Evolutionary conservation across 2,888 invertebrate species (phyloP).

Genomic region (Macaria notata): DNA sequence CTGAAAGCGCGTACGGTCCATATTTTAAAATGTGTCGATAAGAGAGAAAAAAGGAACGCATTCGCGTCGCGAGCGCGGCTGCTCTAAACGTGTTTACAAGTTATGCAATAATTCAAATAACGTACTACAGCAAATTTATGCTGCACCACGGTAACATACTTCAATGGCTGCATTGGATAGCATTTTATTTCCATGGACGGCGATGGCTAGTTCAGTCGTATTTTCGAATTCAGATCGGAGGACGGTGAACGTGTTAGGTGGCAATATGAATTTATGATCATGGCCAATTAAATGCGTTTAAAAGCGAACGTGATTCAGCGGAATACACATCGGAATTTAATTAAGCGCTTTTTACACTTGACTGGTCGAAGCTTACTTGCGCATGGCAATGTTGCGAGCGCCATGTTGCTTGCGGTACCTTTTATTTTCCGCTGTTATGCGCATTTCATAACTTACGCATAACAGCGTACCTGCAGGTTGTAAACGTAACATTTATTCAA

Average conservation of each 20-base stretch:
- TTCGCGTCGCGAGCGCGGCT: slow-evolving; percentile 55
- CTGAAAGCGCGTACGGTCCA: slow-evolving; percentile 44
- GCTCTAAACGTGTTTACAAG: slow-evolving; percentile 77
- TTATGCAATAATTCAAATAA: slow-evolving; percentile 79
- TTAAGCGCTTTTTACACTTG: slow-evolving; percentile 61
- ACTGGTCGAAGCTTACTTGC: slow-evolving; percentile 37
- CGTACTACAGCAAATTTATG: slow-evolving; percentile 75
- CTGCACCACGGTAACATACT: slow-evolving; percentile 75
- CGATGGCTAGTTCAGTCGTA: slow-evolving; percentile 54
- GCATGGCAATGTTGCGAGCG: slow-evolving; percentile 31
- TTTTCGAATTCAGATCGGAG: slow-evolving; percentile 66
- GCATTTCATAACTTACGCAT: slow-evolving; percentile 25
- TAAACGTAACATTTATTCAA: slow-evolving; percentile 16
- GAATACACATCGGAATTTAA: slow-evolving; percentile 64
- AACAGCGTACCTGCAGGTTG: slow-evolving; percentile 21
- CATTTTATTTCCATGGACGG: slow-evolving; percentile 75
- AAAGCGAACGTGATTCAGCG: slow-evolving; percentile 55
- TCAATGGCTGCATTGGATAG: slow-evolving; percentile 77
- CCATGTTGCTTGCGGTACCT: slow-evolving; percentile 20
- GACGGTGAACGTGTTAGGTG: slow-evolving; percentile 66
- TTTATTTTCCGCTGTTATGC: slow-evolving; percentile 19
- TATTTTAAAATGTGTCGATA: slow-evolving; percentile 54
- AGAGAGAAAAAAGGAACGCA: slow-evolving; percentile 56
- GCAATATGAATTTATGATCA: slow-evolving; percentile 76
- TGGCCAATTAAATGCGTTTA: slow-evolving; percentile 69